Percentiles rank a stretch among this genome's conserved stretches.
Conservation (phyloP, 2,113 vertebrate genomes). For the Leptocoma aspasia region DNA sequence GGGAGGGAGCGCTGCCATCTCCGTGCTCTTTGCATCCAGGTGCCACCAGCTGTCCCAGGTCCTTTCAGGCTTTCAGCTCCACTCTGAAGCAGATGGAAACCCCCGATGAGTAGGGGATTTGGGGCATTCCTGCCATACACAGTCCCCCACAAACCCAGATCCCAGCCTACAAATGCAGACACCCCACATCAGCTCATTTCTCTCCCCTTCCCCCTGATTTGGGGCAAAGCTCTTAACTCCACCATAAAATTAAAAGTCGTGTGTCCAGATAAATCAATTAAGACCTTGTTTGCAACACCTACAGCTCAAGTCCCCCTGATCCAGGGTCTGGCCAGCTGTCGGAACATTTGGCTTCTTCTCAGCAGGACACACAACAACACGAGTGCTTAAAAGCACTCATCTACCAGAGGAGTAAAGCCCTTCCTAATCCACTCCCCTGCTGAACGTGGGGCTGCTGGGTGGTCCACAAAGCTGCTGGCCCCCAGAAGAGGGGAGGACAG, state of each 20-base stretch:
- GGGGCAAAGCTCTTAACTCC: neutral
- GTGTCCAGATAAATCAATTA: constrained; percentile 29
- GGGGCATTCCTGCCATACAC: neutral
- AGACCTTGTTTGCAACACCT: constrained; percentile 52
- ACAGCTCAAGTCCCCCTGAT: neutral
- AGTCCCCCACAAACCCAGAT: neutral
- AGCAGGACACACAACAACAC: constrained; percentile 13
- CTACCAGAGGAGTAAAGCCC: constrained; percentile 2
- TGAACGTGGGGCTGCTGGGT: neutral
- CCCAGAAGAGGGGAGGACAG: neutral
- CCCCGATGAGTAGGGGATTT: neutral
- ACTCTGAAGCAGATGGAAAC: neutral
- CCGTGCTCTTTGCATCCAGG: neutral
- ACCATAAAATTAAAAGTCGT: constrained; percentile 16
- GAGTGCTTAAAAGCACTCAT: neutral
- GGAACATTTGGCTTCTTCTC: constrained; percentile 23
- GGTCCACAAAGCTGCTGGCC: neutral
- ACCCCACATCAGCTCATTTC: fast-evolving
- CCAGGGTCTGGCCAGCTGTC: neutral
- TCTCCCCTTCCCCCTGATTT: neutral
- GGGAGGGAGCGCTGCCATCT: neutral
- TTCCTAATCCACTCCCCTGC: constrained; percentile 18
- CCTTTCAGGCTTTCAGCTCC: neutral
- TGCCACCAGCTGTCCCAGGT: neutral
- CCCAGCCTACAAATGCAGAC: fast-evolving